Percentiles rank a stretch among this genome's conserved stretches.
phyloP scores from a whole-genome alignment of 1,140 invertebrate species.

The Carposina sasakii region DNA sequence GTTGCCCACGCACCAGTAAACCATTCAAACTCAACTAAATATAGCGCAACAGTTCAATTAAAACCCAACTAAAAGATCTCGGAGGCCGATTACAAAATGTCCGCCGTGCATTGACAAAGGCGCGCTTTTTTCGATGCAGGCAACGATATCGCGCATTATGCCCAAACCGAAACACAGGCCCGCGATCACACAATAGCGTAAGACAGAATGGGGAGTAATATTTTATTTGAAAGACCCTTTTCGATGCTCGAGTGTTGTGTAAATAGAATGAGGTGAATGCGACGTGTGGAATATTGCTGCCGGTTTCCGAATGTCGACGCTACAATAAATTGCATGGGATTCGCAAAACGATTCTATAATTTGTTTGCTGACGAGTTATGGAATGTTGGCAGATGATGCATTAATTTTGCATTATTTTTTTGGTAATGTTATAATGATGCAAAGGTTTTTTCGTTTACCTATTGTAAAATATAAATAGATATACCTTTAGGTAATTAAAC shows the following conservation, averaged over 20 bases:
- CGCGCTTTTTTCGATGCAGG: slow-evolving; percentile 37
- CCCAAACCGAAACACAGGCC: slow-evolving; percentile 45
- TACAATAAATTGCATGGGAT: slow-evolving; percentile 38
- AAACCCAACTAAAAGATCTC: slow-evolving; percentile 39
- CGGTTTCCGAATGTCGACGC: slow-evolving; percentile 22
- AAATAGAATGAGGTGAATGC: slow-evolving; percentile 56
- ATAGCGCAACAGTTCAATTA: slow-evolving; percentile 55
- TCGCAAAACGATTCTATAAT: no score
- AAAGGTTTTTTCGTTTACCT: no score
- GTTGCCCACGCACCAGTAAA: slow-evolving; percentile 22
- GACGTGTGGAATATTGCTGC: slow-evolving; percentile 57
- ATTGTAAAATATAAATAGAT: no score
- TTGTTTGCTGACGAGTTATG: no score
- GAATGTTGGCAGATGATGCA: no score
- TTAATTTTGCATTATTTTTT: no score
- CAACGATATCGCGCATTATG: slow-evolving; percentile 47
- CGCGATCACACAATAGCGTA: slow-evolving; percentile 44
- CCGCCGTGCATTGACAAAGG: slow-evolving; percentile 42
- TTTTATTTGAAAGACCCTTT: slow-evolving; percentile 69
- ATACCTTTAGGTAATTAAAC: no score
- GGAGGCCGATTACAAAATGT: slow-evolving; percentile 54
- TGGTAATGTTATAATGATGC: no score
- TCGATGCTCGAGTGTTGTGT: slow-evolving; percentile 60
- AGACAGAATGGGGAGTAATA: slow-evolving; percentile 62
- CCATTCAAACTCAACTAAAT: slow-evolving; percentile 23